Conservation (phyloP, 2,888 invertebrate genomes). For the Acleris literana region DNA sequence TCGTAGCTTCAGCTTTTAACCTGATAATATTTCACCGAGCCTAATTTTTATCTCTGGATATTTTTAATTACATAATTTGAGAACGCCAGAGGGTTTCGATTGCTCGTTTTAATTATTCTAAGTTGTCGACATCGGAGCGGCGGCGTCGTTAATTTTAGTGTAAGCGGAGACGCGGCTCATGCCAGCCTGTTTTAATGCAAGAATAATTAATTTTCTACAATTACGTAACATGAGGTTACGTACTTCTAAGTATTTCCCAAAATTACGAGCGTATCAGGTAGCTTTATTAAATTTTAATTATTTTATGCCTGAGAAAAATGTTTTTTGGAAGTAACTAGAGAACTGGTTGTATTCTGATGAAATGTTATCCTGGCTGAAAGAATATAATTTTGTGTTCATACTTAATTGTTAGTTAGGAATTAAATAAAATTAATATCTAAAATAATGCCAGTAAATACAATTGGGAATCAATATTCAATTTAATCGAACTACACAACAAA, state of each 20-base stretch:
- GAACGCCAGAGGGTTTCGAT: conserved; percentile 61
- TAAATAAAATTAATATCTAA: no score
- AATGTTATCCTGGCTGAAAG: no score
- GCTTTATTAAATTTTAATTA: conserved; percentile 34
- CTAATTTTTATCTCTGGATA: conserved; percentile 39
- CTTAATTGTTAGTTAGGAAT: no score
- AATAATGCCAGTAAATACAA: no score
- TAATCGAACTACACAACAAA: no score
- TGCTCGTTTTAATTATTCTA: conserved; percentile 67
- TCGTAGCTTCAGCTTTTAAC: no score
- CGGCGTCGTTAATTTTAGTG: conserved; percentile 66
- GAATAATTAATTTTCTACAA: conserved; percentile 42
- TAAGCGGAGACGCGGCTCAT: conserved; percentile 54
- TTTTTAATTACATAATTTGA: conserved; percentile 63
- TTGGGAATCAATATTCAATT: no score
- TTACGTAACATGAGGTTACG: conserved; percentile 35
- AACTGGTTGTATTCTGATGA: no score
- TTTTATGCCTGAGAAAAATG: conserved; percentile 28
- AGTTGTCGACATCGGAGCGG: conserved; percentile 62
- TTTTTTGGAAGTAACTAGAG: not conserved
- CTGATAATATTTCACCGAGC: not conserved
- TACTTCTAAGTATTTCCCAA: conserved; percentile 35
- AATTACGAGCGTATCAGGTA: conserved; percentile 28
- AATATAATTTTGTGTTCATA: no score
- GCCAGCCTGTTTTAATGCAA: conserved; percentile 41